Evolutionary conservation across 2,888 invertebrate species (phyloP), one percentile per base, ranked within the genome.

Genomic region (Epirrhoe alternata): DNA sequence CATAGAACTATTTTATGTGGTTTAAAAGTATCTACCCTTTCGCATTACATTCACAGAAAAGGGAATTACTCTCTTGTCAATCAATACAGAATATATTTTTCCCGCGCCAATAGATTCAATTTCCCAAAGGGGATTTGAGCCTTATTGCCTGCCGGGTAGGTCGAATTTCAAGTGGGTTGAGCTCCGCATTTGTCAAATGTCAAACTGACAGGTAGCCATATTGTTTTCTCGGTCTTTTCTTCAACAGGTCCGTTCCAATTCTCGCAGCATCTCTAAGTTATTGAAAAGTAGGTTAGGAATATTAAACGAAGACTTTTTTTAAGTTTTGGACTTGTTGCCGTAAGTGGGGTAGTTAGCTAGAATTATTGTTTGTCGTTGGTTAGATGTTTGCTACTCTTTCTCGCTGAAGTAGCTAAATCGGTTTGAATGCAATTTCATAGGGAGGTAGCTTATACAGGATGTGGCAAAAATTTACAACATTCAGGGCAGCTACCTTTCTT

Each of bases 121-220:
- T 65, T 69, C 58, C 69, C 73, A 66, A 30, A 35, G 61, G 66
- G 55, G 49, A 54, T 55, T 42, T 61, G 73, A 68, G 58, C 66
- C 52, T 54, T 63, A 68, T 61, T 61, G 33, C 52, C 14, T 7
- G 24, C 8, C 14, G 42, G 70, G 56, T 30, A 66, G 62, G 62
- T 61, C 53, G 53, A 58, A 47, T 68, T 47, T 33, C 50, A 53
- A 64, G 30, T 64, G 66, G 71, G 68, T 66, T 68, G 64, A 69
- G 58, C 42, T 45, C 33, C 45, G 64, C 72, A 73, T 75, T 75
- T 73, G 73, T 75, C 70, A 74, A 71, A 65, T 60, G 74, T 74
- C 76, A 73, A 72, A 68, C 57, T 71, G 74, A 71, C 76, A 71
- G 71, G 64, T 60, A 53, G 70, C 74, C 75, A 74, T 75, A 63